Base-by-base conservation (phyloP, 2,113 vertebrate species). In the Anthoscopus minutus region DNA sequence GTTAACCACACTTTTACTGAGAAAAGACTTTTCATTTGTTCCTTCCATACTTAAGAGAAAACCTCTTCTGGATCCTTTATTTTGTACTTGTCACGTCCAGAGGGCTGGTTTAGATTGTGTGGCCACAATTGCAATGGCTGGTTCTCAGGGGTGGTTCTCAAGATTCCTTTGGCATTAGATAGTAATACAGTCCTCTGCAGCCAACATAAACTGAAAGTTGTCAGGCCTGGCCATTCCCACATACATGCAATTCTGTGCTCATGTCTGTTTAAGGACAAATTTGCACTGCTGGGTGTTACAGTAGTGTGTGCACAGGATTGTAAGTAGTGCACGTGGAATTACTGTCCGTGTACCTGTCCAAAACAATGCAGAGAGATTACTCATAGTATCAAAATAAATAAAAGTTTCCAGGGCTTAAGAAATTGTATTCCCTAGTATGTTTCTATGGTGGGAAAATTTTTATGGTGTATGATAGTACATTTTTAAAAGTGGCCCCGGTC, bases 81-180 rank as follows among this genome's bases (percentile, higher is more conserved):
- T 86, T 82, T 64, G 23, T 56, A 1, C 10, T 57, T 58, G 22
- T 65, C 60, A 10, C 14, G 72, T 65, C n/a, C 57, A 37, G 40
- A 88, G 33, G 18, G 31, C 42, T 62, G 6, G 47, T 80, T 86
- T 31, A 44, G 60, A 9, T 67, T 47, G 12, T 37, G 60, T 81
- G 37, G 73, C 53, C 35, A 28, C 27, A 14, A 7, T n/a, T 61
- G 56, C 44, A 53, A 2, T 58, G 67, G 19, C 45, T 82, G 57
- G 54, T 58, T 77, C 72, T 86, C 44, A 67, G 47, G 88, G 61
- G 19, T 92, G 31, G 40, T 88, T 92, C 57, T 76, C 54, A 56
- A 20, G 91, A 83, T 95, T 86, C 76, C 67, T 86, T 82, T 82
- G 40, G 54, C 58, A 67, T 93, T 82, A 73, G 40, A 31, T 72